Base-by-base conservation (phyloP, 2,113 vertebrate species). In the Cephalopterus ornatus region DNA sequence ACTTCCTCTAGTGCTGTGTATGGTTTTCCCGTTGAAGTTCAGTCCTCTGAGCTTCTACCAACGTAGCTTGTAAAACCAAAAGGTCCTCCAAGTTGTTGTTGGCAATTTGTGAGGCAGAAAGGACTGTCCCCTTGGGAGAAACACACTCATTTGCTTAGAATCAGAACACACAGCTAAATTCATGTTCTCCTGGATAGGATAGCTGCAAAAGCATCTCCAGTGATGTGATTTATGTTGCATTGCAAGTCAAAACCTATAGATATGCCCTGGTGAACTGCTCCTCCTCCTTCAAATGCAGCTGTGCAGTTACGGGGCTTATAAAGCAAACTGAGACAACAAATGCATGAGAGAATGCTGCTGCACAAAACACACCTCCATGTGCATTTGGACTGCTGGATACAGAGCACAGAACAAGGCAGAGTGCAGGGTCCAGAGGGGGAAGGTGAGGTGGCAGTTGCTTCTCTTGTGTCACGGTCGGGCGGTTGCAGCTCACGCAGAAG, bases 311-410 rank as follows among this genome's bases (percentile, higher is more conserved):
- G 2, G 1, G 20, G 1, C 10, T 55, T 83, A 84, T 59, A 37
- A 84, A 65, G 42, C 52, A 85, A 84, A 72, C 26, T 19, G 24
- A 71, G 59, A 50, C 81, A 76, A 61, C 21, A 83, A 66, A 66
- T 2, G 20, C 12, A 6, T 17, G 42, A 74, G 88, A 44, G 93
- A 83, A 70, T 27, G 18, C 17, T 47, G 80, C 63, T 77, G 33
- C 5, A 4, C 46, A 24, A 79, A 88, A 30, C 11, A 39, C 0
- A 0, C 44, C 35, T 91, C 59, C 0, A 0, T 14, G n/a, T 12
- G 5, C 7, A 3, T 21, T 50, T 52, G 68, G 61, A 72, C 49
- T 65, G 77, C 19, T 35, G 93, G 74, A 72, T 7, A 14, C 22
- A 47, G 53, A 76, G 67, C 35, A 22, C 46, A 62, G 67, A 56